Base-by-base conservation (phyloP, 2,888 invertebrate genomes). In the Zygothrica quintamaculata region DNA sequence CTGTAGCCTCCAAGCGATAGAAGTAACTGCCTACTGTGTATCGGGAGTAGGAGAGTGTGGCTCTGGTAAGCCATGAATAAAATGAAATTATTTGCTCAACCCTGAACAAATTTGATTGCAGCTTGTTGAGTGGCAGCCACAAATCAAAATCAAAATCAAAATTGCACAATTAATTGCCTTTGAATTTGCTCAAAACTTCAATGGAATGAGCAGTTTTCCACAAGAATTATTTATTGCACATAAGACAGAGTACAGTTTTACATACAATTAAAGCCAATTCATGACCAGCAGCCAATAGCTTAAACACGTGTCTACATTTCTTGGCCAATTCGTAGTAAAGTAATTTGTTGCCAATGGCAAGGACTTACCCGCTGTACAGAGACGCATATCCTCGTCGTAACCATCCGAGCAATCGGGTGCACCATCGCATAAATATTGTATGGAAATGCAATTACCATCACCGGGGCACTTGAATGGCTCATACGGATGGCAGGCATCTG, bases 381-480 rank as follows among this genome's bases (percentile, higher is more conserved):
- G 94, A 87, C 97, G 94, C 76, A 96, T 95, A 91, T 98, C 98
- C 91, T 98, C 98, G 86, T 98, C 98, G 88, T 98, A 98, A 1
- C 98, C 98, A 88, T 98, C 97, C 46, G 96, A 95, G 92, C 98
- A 98, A 92, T 98, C 98, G 0, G 97, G 96, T 6, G 96, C 96
- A 65, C 98, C 98, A 90, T 98, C 98, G 91, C 98, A 98, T 47
- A 98, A 93, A 92, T 98, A 98, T 91, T 98, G 98, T 91, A 98
- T 98, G 73, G 98, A 98, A 92, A 98, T 98, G 92, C 98, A 98
- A 90, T 96, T 95, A 26, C 96, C 96, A 89, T 96, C 96, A 66
- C 97, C 97, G 0, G 98, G 98, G 90, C 98, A 98, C 90, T 97
- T 97, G 93, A 98, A 98, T 31, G 98, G 98, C 92, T 98, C 97